These are phyloP conservation scores for Eustalomyia histrio DNA, from an alignment of 2,888 invertebrate species.

Conservation along the genomic window DNA sequence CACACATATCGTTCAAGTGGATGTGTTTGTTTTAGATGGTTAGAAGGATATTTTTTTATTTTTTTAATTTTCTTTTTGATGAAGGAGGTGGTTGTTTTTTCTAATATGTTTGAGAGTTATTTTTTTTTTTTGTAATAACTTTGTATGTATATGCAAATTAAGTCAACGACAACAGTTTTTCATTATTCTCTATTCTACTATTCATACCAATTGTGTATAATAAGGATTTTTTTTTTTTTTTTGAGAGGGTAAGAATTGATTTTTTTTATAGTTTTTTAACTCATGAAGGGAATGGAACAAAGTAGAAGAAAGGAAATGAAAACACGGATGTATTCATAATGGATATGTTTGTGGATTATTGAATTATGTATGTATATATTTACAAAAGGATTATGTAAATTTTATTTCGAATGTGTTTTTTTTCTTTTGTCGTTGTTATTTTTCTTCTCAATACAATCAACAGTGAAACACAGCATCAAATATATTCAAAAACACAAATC, in stretches of 20 bases:
- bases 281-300: slow-evolving; percentile 3
- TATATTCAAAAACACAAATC: slow-evolving; percentile 9
- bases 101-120: not conserved
- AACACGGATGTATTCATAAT: slow-evolving; percentile 41
- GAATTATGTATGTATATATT: slow-evolving; percentile 26
- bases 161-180: slow-evolving; percentile 42
- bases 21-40: slow-evolving; percentile 6
- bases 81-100: slow-evolving; percentile 30
- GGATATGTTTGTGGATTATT: slow-evolving; percentile 29
- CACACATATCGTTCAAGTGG: not conserved
- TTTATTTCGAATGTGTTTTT: not conserved
- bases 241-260: slow-evolving; percentile 61
- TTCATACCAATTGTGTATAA: slow-evolving; percentile 38
- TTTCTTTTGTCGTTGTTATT: not conserved
- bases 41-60: not conserved
- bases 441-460: slow-evolving; percentile 6
- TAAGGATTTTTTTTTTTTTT: slow-evolving; percentile 23
- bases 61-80: slow-evolving; percentile 8
- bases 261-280: slow-evolving; percentile 33
- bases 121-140: slow-evolving; percentile 8
- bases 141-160: slow-evolving; percentile 55
- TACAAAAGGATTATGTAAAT: slow-evolving; percentile 34
- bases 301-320: slow-evolving; percentile 12
- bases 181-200: slow-evolving; percentile 24
- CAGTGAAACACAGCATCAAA: not conserved